phyloP scores from a whole-genome alignment of 2,888 invertebrate species.

The Leucania comma region DNA sequence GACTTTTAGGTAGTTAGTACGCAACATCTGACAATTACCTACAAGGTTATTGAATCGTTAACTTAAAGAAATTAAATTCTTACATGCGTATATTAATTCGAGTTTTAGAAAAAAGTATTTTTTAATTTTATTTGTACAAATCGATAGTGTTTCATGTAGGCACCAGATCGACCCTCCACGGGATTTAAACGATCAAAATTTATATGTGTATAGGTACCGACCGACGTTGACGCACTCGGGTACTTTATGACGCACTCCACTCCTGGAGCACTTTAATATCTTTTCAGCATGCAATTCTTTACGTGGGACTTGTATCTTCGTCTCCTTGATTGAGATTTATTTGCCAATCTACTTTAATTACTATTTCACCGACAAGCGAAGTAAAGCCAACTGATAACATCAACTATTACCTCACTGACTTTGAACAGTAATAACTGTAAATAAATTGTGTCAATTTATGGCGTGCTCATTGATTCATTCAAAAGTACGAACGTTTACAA shows the following conservation, averaged over 20 bases:
- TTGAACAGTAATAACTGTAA: slow-evolving; percentile 12
- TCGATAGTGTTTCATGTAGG: no score
- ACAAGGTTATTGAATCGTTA: no score
- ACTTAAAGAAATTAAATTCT: no score
- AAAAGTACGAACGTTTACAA: slow-evolving; percentile 24
- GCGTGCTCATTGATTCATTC: slow-evolving; percentile 29
- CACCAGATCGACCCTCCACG: no score
- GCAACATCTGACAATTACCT: no score
- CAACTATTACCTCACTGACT: slow-evolving; percentile 29
- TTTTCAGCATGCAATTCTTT: slow-evolving; percentile 22
- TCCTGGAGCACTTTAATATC: slow-evolving; percentile 14
- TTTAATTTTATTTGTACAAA: no score
- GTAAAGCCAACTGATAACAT: slow-evolving; percentile 24
- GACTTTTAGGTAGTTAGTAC: no score
- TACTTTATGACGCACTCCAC: slow-evolving; percentile 12
- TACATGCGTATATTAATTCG: no score
- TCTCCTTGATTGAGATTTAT: slow-evolving; percentile 41
- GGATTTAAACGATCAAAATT: no score
- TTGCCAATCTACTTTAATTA: slow-evolving; percentile 53
- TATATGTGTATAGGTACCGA: no score
- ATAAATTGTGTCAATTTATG: slow-evolving; percentile 43
- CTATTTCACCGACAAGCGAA: slow-evolving; percentile 12
- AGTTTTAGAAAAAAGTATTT: no score
- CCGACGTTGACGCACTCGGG: slow-evolving; percentile 3
- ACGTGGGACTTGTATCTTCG: slow-evolving; percentile 4